These are phyloP conservation scores for Melieria picta DNA, from an alignment of 2,888 invertebrate species.

Conservation along the genomic window DNA sequence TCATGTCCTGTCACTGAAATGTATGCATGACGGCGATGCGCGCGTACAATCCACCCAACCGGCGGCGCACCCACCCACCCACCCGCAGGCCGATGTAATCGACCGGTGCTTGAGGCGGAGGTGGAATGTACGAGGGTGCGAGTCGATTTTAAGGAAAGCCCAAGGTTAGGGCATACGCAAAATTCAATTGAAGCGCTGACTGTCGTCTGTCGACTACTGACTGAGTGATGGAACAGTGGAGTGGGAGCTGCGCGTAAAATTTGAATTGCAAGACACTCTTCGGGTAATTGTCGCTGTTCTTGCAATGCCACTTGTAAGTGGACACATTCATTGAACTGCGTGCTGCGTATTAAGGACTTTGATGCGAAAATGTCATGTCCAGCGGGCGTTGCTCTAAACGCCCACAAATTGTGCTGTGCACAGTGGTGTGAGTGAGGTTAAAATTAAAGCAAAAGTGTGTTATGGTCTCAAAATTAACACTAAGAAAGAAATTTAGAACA, in stretches of 20 bases:
- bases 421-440: no score
- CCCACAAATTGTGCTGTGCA: background rate
- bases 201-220: no score
- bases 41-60: constrained; percentile 18
- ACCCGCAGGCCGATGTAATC: no score
- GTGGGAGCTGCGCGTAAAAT: background rate
- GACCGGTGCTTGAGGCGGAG: no score
- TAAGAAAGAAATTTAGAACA: no score
- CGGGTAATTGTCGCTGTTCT: background rate
- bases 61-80: background rate
- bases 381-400: constrained; percentile 25
- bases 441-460: no score
- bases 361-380: constrained; percentile 17
- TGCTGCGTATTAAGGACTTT: constrained; percentile 9
- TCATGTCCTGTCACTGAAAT: constrained; percentile 66
- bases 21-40: constrained; percentile 51
- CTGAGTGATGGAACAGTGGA: no score
- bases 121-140: background rate
- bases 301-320: background rate
- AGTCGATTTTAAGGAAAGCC: no score
- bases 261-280: background rate
- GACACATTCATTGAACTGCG: background rate
- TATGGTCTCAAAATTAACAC: no score
- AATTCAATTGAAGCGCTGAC: no score
- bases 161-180: no score